Evolutionary conservation across 1,140 invertebrate genomes (phyloP).

Genomic region (Helicoverpa zea): DNA sequence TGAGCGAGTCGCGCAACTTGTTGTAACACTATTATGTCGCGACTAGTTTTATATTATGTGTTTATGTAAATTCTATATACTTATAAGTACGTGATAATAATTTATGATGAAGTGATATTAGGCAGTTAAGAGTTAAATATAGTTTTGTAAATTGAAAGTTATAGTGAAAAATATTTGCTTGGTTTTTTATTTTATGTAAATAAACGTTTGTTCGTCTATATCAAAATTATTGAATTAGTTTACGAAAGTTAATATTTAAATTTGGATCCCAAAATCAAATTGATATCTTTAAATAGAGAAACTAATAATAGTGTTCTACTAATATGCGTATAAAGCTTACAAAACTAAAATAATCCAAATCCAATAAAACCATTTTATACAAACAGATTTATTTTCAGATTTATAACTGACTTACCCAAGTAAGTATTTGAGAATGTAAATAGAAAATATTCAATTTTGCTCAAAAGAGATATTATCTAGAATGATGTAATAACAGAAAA

Average conservation of each 20-base stretch:
- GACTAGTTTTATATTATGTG: conserved; percentile 59
- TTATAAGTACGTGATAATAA: background rate
- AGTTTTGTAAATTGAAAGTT: too few relatives aligned
- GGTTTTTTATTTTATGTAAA: too few relatives aligned
- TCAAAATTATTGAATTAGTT: too few relatives aligned
- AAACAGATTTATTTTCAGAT: conserved; percentile 5
- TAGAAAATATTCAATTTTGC: background rate
- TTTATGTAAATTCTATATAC: background rate
- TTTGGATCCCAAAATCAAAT: too few relatives aligned
- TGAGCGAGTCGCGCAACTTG: conserved; percentile 53
- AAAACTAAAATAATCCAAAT: background rate
- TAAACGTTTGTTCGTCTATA: too few relatives aligned
- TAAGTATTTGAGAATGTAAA: background rate
- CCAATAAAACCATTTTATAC: background rate
- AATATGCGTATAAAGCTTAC: background rate
- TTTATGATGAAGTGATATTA: conserved; percentile 1
- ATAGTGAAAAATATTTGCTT: too few relatives aligned
- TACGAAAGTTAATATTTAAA: too few relatives aligned
- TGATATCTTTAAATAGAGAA: background rate
- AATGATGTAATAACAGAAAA: background rate
- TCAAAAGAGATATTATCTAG: conserved; percentile 20
- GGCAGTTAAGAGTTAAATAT: too few relatives aligned
- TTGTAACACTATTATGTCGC: conserved; percentile 61
- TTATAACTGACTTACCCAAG: background rate
- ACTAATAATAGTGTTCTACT: background rate